These are phyloP conservation scores for Pilophorus perplexus DNA, from an alignment of 2,888 invertebrate genomes.

Conservation along the genomic window DNA sequence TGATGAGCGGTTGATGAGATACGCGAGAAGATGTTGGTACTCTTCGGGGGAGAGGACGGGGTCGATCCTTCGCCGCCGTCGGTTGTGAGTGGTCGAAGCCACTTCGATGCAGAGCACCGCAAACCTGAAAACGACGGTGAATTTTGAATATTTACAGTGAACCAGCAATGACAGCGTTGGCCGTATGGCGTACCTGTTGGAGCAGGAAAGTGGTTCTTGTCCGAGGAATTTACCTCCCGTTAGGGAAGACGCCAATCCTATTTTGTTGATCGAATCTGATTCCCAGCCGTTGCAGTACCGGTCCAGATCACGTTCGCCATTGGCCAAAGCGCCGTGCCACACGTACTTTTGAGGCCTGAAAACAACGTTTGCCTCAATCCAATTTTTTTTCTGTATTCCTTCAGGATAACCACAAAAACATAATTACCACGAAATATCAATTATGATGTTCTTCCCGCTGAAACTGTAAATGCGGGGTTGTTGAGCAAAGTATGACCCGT, in stretches of 20 bases:
- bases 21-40: slow-evolving; percentile 42
- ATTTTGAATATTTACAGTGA: background rate
- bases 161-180: background rate
- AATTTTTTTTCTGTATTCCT: background rate
- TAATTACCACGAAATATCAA: slow-evolving; percentile 79
- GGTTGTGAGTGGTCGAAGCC: slow-evolving; percentile 53
- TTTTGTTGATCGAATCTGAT: slow-evolving; percentile 66
- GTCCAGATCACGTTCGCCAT: slow-evolving; percentile 81
- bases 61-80: slow-evolving; percentile 50
- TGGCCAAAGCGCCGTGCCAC: slow-evolving; percentile 90
- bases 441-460: slow-evolving; percentile 85
- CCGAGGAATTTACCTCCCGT: slow-evolving; percentile 68
- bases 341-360: slow-evolving; percentile 86
- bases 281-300: slow-evolving; percentile 92
- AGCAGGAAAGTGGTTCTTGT: slow-evolving; percentile 78
- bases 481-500: slow-evolving; percentile 75
- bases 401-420: no score
- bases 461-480: slow-evolving; percentile 89
- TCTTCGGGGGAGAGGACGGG: slow-evolving; percentile 44
- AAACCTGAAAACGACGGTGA: slow-evolving; percentile 54
- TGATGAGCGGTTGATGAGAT: slow-evolving; percentile 7
- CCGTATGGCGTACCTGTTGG: slow-evolving; percentile 59
- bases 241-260: slow-evolving; percentile 80
- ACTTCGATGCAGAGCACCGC: slow-evolving; percentile 92
- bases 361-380: slow-evolving; percentile 38